A percentile compares a stretch with the other conserved stretches of the same genome.
phyloP scores from a whole-genome alignment of 2,113 vertebrate species.

The Aegithalos caudatus region DNA sequence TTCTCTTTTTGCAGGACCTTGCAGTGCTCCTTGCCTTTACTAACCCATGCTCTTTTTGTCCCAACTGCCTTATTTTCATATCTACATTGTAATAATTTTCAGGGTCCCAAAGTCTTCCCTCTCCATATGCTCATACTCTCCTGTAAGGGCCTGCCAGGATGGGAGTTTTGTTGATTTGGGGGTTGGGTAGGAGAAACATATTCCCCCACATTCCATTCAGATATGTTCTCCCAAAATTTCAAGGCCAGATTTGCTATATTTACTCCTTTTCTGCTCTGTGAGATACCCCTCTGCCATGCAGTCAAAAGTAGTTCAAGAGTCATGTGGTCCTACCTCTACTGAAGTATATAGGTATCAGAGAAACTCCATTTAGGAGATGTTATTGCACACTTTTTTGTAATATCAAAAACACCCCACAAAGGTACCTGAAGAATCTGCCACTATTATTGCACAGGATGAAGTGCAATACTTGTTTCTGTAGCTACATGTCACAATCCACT shows the following conservation, averaged over 20 bases:
- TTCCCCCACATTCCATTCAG: neutral
- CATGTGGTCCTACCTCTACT: neutral
- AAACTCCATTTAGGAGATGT: neutral
- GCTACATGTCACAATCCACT: neutral
- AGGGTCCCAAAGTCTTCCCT: neutral
- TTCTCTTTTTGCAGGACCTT: neutral
- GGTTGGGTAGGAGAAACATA: neutral
- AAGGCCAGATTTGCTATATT: neutral
- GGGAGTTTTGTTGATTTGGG: neutral
- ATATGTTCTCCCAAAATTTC: neutral
- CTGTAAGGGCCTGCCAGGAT: neutral
- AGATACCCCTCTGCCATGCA: neutral
- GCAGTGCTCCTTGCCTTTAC: neutral
- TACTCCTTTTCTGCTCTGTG: neutral
- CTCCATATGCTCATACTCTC: neutral
- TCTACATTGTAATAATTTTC: neutral
- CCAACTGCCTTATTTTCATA: neutral
- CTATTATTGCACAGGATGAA: neutral
- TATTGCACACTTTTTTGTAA: neutral
- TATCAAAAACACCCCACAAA: neutral
- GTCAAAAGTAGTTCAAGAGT: neutral
- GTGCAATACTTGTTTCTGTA: neutral
- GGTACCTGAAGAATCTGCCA: neutral
- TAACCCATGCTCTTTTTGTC: neutral
- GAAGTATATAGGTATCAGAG: neutral